A percentile compares a stretch with the other conserved stretches of the same genome.
Evolutionary conservation across 2,888 invertebrate genomes (phyloP).

Genomic region (Drosophila lutescens): DNA sequence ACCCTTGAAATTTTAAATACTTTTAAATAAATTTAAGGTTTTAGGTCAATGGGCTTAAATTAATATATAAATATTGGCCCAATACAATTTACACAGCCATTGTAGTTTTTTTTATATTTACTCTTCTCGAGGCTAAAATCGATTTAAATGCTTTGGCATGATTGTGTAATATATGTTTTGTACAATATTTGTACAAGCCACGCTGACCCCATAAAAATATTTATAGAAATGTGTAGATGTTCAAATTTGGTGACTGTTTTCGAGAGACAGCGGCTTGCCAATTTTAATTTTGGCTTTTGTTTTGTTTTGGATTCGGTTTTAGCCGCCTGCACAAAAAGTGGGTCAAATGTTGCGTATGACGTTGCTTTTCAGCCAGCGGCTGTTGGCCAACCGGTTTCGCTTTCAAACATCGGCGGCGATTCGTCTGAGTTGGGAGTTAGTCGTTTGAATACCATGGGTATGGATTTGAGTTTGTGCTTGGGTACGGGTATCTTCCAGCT

Average conservation of each 20-base stretch:
- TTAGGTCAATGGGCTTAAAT: constrained; percentile 25
- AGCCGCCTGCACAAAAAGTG: constrained; percentile 53
- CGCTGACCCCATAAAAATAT: constrained; percentile 28
- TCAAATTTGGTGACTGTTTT: constrained; percentile 39
- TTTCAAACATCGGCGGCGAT: constrained; percentile 62
- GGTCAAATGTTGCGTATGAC: constrained; percentile 73
- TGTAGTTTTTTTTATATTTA: constrained; percentile 17
- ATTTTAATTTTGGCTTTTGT: constrained; percentile 41
- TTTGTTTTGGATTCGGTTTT: constrained; percentile 15
- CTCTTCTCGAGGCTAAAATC: constrained; percentile 26
- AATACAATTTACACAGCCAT: constrained; percentile 22
- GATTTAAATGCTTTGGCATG: constrained; percentile 11
- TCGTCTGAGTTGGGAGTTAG: constrained; percentile 45
- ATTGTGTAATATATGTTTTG: constrained; percentile 9
- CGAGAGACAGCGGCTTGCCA: constrained; percentile 62
- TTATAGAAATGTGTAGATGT: constrained; percentile 16
- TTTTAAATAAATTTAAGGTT: constrained; percentile 22
- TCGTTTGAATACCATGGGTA: not conserved
- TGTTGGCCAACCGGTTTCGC: constrained; percentile 61
- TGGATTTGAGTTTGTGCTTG: not conserved
- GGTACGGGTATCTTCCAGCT: constrained; percentile 28
- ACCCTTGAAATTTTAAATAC: constrained; percentile 20
- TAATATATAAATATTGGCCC: constrained; percentile 21
- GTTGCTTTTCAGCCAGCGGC: constrained; percentile 40
- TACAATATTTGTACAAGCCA: constrained; percentile 8